Evolutionary conservation across 2,888 invertebrate genomes (phyloP), one percentile per base, ranked within the genome.

Genomic region (Myopa testacea): DNA sequence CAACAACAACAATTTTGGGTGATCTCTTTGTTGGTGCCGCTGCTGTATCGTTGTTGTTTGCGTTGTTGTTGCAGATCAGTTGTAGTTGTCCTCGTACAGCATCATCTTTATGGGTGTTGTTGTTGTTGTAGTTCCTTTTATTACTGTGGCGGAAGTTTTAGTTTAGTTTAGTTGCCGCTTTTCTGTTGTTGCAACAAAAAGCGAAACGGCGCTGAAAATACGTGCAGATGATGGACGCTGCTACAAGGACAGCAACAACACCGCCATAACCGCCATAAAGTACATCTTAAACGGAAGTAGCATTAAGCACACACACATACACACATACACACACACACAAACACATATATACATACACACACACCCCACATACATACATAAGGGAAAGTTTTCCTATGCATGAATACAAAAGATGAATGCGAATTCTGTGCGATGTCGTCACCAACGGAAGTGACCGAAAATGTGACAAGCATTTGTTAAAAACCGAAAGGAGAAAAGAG

Each of bases 381-480:
- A 26, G n/a, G 40, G 19, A 68, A 55, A 58, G 60, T 71, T 55
- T 40, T 12, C 12, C 40, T n/a, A n/a, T 34, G 62, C 50, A 19
- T 34, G 37, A 16, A 19, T 37, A 34, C 67, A 58, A 19, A 6
- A 55, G 65, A 55, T 85, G 86, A 85, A 85, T 85, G 84, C 83
- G 84, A 85, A 85, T 84, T 83, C 84, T 84, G 83, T 85, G 85
- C 85, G 84, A 85, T 85, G 85, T 85, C 65, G 19, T 26, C 19
- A 71, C 19, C 19, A 65, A 63, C 82, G 82, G 82, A 82, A 84
- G 78, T 81, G 77, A 75, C 78, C 74, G 77, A 77, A 76, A 77
- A 65, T 68, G 70, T 73, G 76, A 69, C 76, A 26, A 69, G 78
- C 70, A 78, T 75, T 77, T 65, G 62, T 65, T 10, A 6, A 34